Evolutionary conservation across 2,113 vertebrate genomes (phyloP), one percentile per base, ranked within the genome.

Genomic region (Mus pahari): DNA sequence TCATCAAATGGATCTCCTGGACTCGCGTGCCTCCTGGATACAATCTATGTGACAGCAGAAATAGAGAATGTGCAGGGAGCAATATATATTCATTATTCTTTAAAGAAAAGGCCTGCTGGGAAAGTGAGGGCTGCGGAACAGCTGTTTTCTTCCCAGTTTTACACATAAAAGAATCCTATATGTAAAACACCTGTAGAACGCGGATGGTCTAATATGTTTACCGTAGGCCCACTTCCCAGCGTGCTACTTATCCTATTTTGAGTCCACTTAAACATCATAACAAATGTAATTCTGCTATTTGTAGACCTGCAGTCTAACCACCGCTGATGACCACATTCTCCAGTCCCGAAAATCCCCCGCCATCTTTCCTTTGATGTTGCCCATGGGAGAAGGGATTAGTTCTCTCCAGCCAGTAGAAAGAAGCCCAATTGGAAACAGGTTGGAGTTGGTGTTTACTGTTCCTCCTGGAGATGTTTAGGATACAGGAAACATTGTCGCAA

Each of bases 61-160:
- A 96, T 58, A 88, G 86, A 75, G 58, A 95, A 94, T 93, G 50
- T 93, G 58, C 90, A 93, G 74, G 60, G 89, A 94, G 62, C 91
- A 89, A 97, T 96, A 97, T 96, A 94, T 92, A 96, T 96, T 92
- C 95, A 96, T 97, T 97, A 97, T 94, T 95, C 86, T 86, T 95
- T 84, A 87, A 96, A 97, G 77, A 82, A 96, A 96, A 94, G 74
- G 66, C 71, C 89, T 55, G 60, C 92, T 97, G 91, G 86, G 82
- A 86, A 73, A 94, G 78, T 48, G 93, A 97, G 91, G 81, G 70
- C 91, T 97, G 73, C 45, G 58, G 60, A 96, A 96, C 89, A 97
- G 96, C 95, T 95, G 94, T 96, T 96, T 96, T 96, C 77, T 95
- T n/a, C 53, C 73, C 82, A 86, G 66, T 91, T 86, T 89, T 97